phyloP scores from a whole-genome alignment of 1,140 invertebrate genomes.

The Diorhabda carinulata region DNA sequence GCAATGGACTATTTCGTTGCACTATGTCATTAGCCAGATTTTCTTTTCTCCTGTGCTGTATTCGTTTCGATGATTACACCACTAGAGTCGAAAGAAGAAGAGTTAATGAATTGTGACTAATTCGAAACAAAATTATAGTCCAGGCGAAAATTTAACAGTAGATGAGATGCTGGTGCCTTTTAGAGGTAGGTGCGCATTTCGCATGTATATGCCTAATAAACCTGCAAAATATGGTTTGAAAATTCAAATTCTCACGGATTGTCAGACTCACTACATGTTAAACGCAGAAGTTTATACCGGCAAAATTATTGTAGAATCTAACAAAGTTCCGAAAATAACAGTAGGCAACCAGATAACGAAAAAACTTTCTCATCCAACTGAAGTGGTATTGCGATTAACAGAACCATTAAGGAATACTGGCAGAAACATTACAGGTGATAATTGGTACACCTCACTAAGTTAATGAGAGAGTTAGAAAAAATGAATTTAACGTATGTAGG shows the following conservation, averaged over 20 bases:
- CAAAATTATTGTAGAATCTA: background rate
- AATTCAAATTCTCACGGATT: conserved; percentile 6
- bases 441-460: conserved; percentile 15
- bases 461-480: background rate
- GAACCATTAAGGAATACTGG: conserved; percentile 17
- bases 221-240: conserved; percentile 6
- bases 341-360: conserved; percentile 1
- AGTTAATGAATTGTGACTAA: background rate
- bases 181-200: too few species aligned
- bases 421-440: conserved; percentile 18
- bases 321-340: too few species aligned
- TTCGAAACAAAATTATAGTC: too few species aligned
- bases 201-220: background rate
- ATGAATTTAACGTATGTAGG: conserved; percentile 14
- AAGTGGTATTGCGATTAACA: conserved; percentile 18
- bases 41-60: conserved; percentile 14
- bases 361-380: conserved; percentile 19
- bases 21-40: conserved; percentile 23
- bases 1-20: conserved; percentile 20
- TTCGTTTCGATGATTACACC: conserved; percentile 22
- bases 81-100: too few species aligned
- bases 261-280: conserved; percentile 1
- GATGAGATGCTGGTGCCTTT: too few species aligned
- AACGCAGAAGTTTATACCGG: conserved; percentile 1
- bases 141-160: too few species aligned